Conservation (phyloP, 2,888 invertebrate genomes). For the Sceliomorpha sp. region DNA sequence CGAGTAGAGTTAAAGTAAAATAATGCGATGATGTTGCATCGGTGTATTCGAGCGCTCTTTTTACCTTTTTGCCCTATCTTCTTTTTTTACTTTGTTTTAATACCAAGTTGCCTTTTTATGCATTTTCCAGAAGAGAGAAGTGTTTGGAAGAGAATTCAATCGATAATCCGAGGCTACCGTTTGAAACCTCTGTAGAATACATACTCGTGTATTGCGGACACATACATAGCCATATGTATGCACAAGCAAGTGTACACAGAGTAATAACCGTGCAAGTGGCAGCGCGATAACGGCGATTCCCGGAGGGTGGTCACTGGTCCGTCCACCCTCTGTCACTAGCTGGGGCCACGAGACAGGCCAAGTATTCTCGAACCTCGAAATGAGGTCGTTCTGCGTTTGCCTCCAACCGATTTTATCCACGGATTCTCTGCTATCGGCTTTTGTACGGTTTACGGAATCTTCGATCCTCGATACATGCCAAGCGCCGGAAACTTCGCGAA, state of each 20-base stretch:
- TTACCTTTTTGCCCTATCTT: no score
- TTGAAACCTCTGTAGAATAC: slow-evolving; percentile 8
- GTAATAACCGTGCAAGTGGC: slow-evolving; percentile 29
- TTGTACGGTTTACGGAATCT: slow-evolving; percentile 16
- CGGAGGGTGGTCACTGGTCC: slow-evolving; percentile 25
- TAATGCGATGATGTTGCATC: no score
- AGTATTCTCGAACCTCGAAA: slow-evolving; percentile 17
- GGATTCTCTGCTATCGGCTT: slow-evolving; percentile 6
- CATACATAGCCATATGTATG: slow-evolving; percentile 11
- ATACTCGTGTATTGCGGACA: slow-evolving; percentile 11
- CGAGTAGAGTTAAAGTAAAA: no score
- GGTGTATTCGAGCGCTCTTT: background rate
- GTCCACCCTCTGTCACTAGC: slow-evolving; percentile 22
- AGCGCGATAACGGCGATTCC: slow-evolving; percentile 21
- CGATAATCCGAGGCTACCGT: slow-evolving; percentile 18
- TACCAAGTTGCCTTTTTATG: slow-evolving; percentile 3
- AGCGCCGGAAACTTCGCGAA: slow-evolving; percentile 9
- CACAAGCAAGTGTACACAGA: slow-evolving; percentile 21
- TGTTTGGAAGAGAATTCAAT: slow-evolving; percentile 18
- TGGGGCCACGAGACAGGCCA: slow-evolving; percentile 13
- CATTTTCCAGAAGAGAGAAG: slow-evolving; percentile 7
- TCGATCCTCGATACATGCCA: slow-evolving; percentile 11
- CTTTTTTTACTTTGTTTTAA: slow-evolving; percentile 1
- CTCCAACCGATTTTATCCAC: slow-evolving; percentile 11
- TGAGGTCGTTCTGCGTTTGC: slow-evolving; percentile 17